Evolutionary conservation across 2,888 invertebrate species (phyloP), one percentile per base, ranked within the genome.

Genomic region (Asteroscopus sphinx): DNA sequence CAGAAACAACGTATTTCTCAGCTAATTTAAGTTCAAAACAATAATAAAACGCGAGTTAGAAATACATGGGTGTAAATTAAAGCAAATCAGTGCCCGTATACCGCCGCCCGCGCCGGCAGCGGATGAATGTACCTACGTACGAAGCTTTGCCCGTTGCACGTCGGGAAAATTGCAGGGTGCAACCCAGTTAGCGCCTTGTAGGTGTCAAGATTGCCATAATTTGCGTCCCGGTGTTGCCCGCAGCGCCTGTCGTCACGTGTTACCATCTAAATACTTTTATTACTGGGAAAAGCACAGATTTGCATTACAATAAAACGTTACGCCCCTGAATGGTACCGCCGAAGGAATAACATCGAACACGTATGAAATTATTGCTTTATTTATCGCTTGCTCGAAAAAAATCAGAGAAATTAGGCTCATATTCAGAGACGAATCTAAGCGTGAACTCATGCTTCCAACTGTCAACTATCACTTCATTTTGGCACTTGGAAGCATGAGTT

Each of bases 171-270:
- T 94, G 89, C 73, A 89, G 93, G 93, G 87, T 89, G 81, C 82
- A 72, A 65, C 75, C 73, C 91, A 90, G 94, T 94, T 94, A 94
- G 92, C 94, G 90, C 93, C 94, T 94, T 86, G 83, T 87, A 94
- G 94, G 94, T 94, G 94, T 94, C 89, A 90, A 87, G 86, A 94
- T 94, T 93, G 94, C 94, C 91, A 88, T 94, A 93, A 94, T 94
- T 94, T 93, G 91, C 90, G 85, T 84, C 83, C 76, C 81, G 76
- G 83, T 82, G 83, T 82, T 65, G 87, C 93, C 92, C 63, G 83
- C 82, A 89, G 94, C 90, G 85, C 76, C 87, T 92, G 93, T 94
- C 94, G 89, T 93, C 94, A 91, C 91, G 89, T 92, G 81, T 89
- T 88, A 83, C 85, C 83, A 83, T 86, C 88, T 90, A 92, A 91